Base-by-base conservation (phyloP, 2,113 vertebrate genomes). In the Oostethus manadensis region DNA sequence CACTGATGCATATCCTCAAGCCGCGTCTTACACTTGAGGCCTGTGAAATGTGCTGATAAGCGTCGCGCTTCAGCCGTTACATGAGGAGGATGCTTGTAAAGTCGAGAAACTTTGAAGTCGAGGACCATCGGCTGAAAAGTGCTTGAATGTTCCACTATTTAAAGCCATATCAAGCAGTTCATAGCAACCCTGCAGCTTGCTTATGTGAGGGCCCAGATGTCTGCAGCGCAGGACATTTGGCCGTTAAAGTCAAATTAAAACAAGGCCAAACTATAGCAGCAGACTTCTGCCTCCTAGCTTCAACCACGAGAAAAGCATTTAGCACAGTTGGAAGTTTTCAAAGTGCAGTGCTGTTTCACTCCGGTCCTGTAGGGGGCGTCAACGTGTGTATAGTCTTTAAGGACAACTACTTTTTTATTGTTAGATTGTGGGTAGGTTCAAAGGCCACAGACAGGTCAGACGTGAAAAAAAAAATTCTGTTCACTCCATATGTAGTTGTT, bases 1-100 rank as follows among this genome's bases (percentile, higher is more conserved):
- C 18, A 11, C 62, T 56, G 64, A 80, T 69, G 61, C 67, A 75
- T 63, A 73, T 71, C 68, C 55, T 35, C 53, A 73, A 60, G 61
- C 46, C 6, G 71, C 66, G 16, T 68, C 29, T 64, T 16, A 22
- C 22, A 50, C 21, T 54, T 26, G 54, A 59, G 63, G 42, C 46
- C 62, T 56, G 43, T 9, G 66, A 64, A 77, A 61, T 1, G 5
- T 47, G 66, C 70, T 58, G 76, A 83, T 81, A 81, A 83, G 66
- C 51, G 49, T 42, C 13, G 38, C 47, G 43, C 73, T 74, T 60
- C 43, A 49, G 45, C 43, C 60, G 69, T 33, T 45, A 35, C 62
- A 50, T 58, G 38, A 47, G 58, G 42, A 17, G 44, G 7, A 26
- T 17, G 15, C 58, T 23, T 56, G 42, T 21, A 22, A 51, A 59